Evolutionary conservation across 2,113 vertebrate genomes (phyloP), one percentile per base, ranked within the genome.

Genomic region (Embiotoca jacksoni): DNA sequence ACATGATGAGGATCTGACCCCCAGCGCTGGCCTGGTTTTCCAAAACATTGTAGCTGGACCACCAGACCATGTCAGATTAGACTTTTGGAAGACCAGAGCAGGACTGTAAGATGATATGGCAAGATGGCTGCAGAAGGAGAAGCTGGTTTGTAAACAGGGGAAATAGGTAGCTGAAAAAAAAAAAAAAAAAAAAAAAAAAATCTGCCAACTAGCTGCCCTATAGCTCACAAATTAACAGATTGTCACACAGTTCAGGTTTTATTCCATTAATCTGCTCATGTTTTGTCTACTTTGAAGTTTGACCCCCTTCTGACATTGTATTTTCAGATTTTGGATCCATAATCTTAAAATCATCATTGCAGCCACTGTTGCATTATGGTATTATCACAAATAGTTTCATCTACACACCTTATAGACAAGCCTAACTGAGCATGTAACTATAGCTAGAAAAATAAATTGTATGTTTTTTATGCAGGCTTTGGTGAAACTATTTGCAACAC

Each of bases 1-100:
- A 68, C 83, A 56, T 56, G 79, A 83, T 65, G 72, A 82, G 81
- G 76, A 75, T 79, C 79, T 80, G 75, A 82, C 58, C 86, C 60
- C 23, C 39, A 44, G 47, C 35, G 13, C 67, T 59, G 66, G 23
- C 39, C 65, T 55, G 63, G 50, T 82, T 91, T 89, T 93, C 88
- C 92, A 92, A 88, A 90, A 93, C 87, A 90, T 7, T 68, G 80
- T 66, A 77, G 67, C 70, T 9, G 4, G 69, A 58, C 61, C 66
- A 74, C 57, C 57, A 64, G 89, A 86, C 80, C 76, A 14, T 78
- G 65, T 81, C 82, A 66, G 81, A 79, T 85, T 68, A 89, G 72
- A 15, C 16, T 54, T 6, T n/a, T 15, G 32, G 64, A 72, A 32
- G 30, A 67, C 2, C 14, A 5, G 39, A 44, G 44, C 5, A 33